Conservation (phyloP, 2,888 invertebrate genomes). For the Ypsolopha sequella region DNA sequence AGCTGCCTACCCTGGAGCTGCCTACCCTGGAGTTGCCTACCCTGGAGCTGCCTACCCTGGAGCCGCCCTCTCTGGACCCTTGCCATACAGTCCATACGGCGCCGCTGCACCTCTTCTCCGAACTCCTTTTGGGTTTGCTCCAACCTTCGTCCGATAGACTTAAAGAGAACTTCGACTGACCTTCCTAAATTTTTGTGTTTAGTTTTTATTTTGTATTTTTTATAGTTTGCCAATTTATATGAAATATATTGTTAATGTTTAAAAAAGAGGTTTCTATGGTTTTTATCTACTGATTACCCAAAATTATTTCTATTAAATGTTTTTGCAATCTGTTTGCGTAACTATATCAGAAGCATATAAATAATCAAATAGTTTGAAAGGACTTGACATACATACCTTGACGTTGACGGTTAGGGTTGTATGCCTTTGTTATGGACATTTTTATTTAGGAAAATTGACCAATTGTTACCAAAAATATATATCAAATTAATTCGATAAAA, state of each 20-base stretch:
- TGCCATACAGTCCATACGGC: conserved; percentile 15
- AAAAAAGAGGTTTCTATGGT: background rate
- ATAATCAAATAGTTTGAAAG: too few species aligned
- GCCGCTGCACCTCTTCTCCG: conserved; percentile 31
- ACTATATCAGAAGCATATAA: conserved; percentile 1
- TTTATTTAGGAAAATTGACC: too few species aligned
- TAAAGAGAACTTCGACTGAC: conserved; percentile 39
- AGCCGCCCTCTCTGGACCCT: conserved; percentile 10
- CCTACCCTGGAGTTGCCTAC: too few species aligned
- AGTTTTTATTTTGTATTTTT: background rate
- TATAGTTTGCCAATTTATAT: background rate
- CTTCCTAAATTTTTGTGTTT: conserved; percentile 15
- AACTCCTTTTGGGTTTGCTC: conserved; percentile 37
- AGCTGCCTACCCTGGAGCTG: conserved; percentile 18
- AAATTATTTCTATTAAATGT: conserved; percentile 19
- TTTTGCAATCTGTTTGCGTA: conserved; percentile 14
- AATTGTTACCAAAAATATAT: too few species aligned
- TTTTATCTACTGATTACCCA: conserved; percentile 12
- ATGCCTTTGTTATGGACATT: too few species aligned
- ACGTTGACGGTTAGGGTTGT: too few species aligned
- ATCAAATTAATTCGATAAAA: too few species aligned
- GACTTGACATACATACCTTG: too few species aligned
- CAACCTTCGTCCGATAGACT: conserved; percentile 63
- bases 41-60: too few species aligned
- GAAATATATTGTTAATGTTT: background rate